Evolutionary conservation across 2,888 invertebrate genomes (phyloP).

Genomic region (Chloromyia formosa): DNA sequence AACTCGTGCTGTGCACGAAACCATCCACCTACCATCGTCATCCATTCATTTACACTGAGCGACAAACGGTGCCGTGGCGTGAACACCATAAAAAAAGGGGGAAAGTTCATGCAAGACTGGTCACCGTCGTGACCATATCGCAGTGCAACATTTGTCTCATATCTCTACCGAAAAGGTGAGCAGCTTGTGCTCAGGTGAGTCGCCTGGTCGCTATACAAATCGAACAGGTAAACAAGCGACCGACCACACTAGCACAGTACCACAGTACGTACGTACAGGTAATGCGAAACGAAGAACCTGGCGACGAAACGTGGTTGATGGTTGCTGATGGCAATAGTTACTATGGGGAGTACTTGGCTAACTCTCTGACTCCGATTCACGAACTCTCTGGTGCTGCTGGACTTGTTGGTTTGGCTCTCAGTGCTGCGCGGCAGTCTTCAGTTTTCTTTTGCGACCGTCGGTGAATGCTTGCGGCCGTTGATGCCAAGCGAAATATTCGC

Average conservation of each 20-base stretch:
- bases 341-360: not conserved
- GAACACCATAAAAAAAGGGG: slow-evolving; percentile 18
- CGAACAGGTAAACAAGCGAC: slow-evolving; percentile 36
- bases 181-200: slow-evolving; percentile 29
- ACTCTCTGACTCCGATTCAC: slow-evolving; percentile 1
- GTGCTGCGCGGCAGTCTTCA: slow-evolving; percentile 4
- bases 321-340: not conserved
- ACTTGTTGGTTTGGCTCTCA: not conserved
- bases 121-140: slow-evolving; percentile 8
- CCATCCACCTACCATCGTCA: slow-evolving; percentile 10
- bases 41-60: slow-evolving; percentile 13
- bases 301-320: slow-evolving; percentile 40
- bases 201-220: slow-evolving; percentile 8
- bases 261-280: too few relatives aligned
- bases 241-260: too few relatives aligned
- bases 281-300: slow-evolving; percentile 10
- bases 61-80: not conserved
- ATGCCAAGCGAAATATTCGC: too few relatives aligned
- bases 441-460: slow-evolving; percentile 29
- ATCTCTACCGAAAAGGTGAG: slow-evolving; percentile 18
- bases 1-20: slow-evolving; percentile 18
- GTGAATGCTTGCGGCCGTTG: slow-evolving; percentile 13
- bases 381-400: not conserved
- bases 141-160: not conserved
- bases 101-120: slow-evolving; percentile 40